These are phyloP conservation scores for Oreamnos americanus DNA, from an alignment of 2,113 vertebrate species.

Conservation along the genomic window DNA sequence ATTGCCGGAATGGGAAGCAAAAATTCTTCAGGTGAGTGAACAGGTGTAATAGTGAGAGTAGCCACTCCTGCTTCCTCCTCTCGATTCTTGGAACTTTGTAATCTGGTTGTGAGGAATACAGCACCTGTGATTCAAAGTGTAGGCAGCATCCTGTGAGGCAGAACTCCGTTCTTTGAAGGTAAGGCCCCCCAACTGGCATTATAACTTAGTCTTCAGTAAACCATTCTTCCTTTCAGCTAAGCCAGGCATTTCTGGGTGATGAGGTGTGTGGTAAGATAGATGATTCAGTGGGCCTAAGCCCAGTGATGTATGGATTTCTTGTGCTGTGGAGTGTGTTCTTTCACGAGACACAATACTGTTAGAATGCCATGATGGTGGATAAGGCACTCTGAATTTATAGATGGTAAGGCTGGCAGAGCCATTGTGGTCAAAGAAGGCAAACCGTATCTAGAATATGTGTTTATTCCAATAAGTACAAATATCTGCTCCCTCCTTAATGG, in stretches of 20 bases:
- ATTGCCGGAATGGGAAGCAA: neutral
- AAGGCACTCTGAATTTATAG: neutral
- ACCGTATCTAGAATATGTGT: neutral
- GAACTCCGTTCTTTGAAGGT: neutral
- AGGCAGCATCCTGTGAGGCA: neutral
- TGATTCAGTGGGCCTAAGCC: neutral
- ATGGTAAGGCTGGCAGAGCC: neutral
- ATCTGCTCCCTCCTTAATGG: neutral
- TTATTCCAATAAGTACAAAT: neutral
- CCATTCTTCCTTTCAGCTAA: neutral
- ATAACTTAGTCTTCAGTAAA: neutral
- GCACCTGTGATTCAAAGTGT: neutral
- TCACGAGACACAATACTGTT: neutral
- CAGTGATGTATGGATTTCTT: neutral
- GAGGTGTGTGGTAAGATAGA: neutral
- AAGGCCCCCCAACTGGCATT: neutral
- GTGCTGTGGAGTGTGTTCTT: neutral
- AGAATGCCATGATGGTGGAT: neutral
- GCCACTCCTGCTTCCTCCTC: neutral
- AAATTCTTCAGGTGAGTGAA: neutral
- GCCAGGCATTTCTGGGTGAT: neutral
- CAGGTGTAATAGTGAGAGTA: neutral
- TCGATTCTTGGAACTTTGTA: neutral
- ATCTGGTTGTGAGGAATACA: neutral
- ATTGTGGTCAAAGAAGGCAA: neutral